Evolutionary conservation across 1,140 invertebrate species (phyloP), one percentile per base, ranked within the genome.

Genomic region (Drosophila sucinea): DNA sequence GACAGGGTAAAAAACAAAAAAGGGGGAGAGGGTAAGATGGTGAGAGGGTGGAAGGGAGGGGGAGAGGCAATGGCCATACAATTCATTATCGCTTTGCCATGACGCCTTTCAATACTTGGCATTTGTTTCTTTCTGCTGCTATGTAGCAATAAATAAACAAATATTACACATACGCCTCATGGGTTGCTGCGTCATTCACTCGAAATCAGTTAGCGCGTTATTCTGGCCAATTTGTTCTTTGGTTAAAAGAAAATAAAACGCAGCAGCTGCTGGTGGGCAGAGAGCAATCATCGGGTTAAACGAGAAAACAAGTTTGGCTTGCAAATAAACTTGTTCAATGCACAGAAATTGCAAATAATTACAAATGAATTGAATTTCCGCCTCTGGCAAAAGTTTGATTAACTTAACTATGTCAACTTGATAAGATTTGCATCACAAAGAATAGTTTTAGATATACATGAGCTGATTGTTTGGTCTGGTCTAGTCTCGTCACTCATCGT

Each of bases 361-460:
- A 76, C 75, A 79, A 79, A 56, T 67, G 67, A 85, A 87, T 87
- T 87, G 68, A 85, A 79, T 87, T 87, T 86, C 83, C 82, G 82
- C 79, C 79, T 75, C 55, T 44, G 73, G 72, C 61, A 60, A 69
- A 67, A 65, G 40, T 60, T 64, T 81, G 33, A 1, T 35, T 11
- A 74, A 54, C 56, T 73, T 82, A 86, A 87, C 83, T 86, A 71
- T 86, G 82, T 87, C 76, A 86, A 79, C 67, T 65, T 60, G 69
- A 87, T 83, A 86, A 79, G 76, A 77, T 79, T 82, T 86, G 60
- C 83, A 86, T 86, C 67, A 81, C 60, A 80, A 79, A 74, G 70
- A 72, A 56, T 44, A 38, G n/a, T 58, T 54, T 30, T 41, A 51
- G 44, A 51, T 51, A 51, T 4, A 44, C 38, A 40, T 40, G 11